Percentiles rank a stretch among this genome's conserved stretches.
phyloP scores from a whole-genome alignment of 2,888 invertebrate genomes.

The Cordilura impudica region DNA sequence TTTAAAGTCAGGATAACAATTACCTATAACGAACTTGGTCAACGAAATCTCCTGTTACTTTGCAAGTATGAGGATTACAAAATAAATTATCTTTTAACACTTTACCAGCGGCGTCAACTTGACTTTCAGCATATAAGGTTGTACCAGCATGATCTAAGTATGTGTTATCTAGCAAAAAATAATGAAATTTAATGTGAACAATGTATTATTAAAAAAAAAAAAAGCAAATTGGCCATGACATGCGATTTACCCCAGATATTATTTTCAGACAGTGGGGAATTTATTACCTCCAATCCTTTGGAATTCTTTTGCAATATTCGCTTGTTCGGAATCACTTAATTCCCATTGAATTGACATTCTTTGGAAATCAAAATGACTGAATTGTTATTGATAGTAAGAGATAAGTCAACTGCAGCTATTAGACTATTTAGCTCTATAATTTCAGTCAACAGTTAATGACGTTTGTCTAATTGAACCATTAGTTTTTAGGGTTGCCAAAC shows the following conservation, averaged over 20 bases:
- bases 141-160: slow-evolving; percentile 95
- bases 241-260: slow-evolving; percentile 12
- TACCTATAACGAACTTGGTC: slow-evolving; percentile 90
- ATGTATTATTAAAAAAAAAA: no score
- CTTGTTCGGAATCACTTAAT: slow-evolving; percentile 77
- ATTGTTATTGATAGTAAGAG: no score
- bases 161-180: slow-evolving; percentile 80
- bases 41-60: slow-evolving; percentile 88
- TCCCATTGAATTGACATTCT: slow-evolving; percentile 65
- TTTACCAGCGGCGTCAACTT: slow-evolving; percentile 82
- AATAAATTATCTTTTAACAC: slow-evolving; percentile 87
- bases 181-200: slow-evolving; percentile 9
- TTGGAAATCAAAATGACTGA: background rate
- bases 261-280: background rate
- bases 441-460: background rate
- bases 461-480: slow-evolving; percentile 1
- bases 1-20: background rate
- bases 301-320: slow-evolving; percentile 78
- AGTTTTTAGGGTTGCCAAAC: slow-evolving; percentile 29
- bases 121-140: slow-evolving; percentile 87
- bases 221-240: slow-evolving; percentile 20
- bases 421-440: background rate
- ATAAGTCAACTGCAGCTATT: background rate
- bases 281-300: slow-evolving; percentile 78
- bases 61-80: slow-evolving; percentile 95